Evolutionary conservation across 2,113 vertebrate species (phyloP).

Genomic region (Micronycteris hirsuta): DNA sequence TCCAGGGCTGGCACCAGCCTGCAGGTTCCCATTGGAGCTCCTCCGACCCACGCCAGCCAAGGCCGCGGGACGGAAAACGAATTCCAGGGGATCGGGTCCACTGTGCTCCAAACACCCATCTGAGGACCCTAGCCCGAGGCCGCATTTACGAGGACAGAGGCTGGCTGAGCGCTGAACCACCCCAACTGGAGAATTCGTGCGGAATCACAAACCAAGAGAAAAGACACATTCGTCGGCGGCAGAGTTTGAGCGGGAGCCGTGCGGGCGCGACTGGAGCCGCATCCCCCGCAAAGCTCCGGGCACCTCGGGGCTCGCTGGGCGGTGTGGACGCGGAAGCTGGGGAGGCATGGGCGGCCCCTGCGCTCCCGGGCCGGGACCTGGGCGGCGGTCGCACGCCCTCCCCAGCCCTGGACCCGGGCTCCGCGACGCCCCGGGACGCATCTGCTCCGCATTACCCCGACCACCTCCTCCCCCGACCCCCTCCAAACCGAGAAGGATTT

Average conservation of each 20-base stretch:
- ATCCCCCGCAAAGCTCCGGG: not conserved
- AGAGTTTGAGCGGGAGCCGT: not conserved
- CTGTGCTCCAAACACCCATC: constrained; percentile 20
- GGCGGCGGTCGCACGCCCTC: not conserved
- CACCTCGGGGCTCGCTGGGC: not conserved
- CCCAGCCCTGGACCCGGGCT: constrained; percentile 43
- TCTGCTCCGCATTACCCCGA: constrained; percentile 68
- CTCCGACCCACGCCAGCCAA: not conserved
- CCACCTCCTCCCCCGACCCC: constrained; percentile 37
- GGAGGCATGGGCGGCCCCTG: not conserved
- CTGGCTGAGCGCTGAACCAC: not conserved
- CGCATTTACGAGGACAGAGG: not conserved
- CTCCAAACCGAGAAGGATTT: constrained; percentile 72
- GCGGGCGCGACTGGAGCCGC: not conserved
- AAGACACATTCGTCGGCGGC: not conserved
- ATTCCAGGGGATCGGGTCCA: not conserved
- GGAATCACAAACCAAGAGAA: not conserved
- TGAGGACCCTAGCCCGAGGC: not conserved
- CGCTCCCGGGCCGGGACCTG: not conserved
- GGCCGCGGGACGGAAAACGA: constrained; percentile 57
- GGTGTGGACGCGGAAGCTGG: not conserved
- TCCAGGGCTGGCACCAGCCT: not conserved
- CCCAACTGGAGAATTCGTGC: not conserved
- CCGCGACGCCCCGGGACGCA: constrained; percentile 51
- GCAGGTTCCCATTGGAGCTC: not conserved